phyloP scores from a whole-genome alignment of 2,797 vertebrate genomes.

The Thaleichthys pacificus region DNA sequence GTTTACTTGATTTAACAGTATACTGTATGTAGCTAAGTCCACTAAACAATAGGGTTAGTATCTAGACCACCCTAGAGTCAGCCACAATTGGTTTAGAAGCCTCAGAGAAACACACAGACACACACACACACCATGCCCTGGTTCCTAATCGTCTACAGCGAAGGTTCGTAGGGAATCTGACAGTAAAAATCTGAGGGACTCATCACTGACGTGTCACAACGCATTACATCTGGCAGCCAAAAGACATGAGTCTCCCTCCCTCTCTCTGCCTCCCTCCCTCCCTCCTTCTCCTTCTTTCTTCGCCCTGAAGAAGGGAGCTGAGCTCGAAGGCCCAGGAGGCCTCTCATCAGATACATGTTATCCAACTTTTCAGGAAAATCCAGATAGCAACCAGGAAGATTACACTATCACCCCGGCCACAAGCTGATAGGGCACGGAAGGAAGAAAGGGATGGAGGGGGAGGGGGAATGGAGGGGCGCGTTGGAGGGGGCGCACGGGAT shows the following conservation, averaged over 20 bases:
- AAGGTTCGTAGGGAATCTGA: conserved; percentile 58
- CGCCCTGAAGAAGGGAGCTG: conserved; percentile 40
- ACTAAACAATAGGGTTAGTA: neutral
- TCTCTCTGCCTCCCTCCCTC: neutral
- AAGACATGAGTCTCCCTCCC: conserved; percentile 37
- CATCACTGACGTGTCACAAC: conserved; percentile 65
- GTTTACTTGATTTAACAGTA: too few relatives aligned
- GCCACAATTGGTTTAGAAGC: conserved; percentile 45
- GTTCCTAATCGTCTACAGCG: conserved; percentile 39
- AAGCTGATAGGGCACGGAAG: conserved; percentile 28
- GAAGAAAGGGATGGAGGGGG: neutral
- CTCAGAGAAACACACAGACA: conserved; percentile 19
- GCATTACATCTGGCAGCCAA: conserved; percentile 65
- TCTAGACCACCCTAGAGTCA: conserved; percentile 45
- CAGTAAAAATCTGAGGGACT: conserved; percentile 57
- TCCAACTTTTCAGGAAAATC: conserved; percentile 50
- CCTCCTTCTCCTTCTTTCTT: conserved; percentile 11
- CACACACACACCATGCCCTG: conserved; percentile 22
- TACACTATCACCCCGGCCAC: conserved; percentile 44
- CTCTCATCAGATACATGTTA: conserved; percentile 53
- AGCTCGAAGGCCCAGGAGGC: conserved; percentile 49
- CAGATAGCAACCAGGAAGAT: conserved; percentile 49
- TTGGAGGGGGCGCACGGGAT: neutral
- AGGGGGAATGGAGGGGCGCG: neutral
- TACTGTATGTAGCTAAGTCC: too few relatives aligned